phyloP scores from a whole-genome alignment of 2,113 vertebrate species.

The Columbina picui region DNA sequence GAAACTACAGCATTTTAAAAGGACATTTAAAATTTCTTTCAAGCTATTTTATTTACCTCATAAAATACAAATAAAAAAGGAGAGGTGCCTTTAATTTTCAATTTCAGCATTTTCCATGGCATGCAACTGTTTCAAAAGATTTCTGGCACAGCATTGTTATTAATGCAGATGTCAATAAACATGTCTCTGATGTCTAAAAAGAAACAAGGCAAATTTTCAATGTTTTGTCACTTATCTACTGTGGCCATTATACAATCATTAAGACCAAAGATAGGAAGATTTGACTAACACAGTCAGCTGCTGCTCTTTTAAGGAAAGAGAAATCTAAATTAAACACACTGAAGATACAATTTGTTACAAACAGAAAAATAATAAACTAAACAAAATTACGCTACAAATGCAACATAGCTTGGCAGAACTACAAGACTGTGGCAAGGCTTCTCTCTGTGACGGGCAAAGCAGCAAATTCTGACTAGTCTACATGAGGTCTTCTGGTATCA shows the following conservation, averaged over 20 bases:
- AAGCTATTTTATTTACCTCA: not conserved
- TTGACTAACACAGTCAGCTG: not conserved
- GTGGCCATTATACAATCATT: not conserved
- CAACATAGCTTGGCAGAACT: not conserved
- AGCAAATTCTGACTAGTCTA: not conserved
- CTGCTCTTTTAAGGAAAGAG: slow-evolving; percentile 3
- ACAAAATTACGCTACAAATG: not conserved
- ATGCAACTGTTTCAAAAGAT: not conserved
- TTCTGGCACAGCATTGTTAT: slow-evolving; percentile 2
- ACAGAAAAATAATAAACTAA: not conserved
- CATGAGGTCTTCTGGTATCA: not conserved
- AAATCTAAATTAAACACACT: slow-evolving; percentile 1
- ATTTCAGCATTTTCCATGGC: not conserved
- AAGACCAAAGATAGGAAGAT: slow-evolving; percentile 11
- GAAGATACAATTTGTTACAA: slow-evolving; percentile 9
- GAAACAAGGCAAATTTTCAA: slow-evolving; percentile 18
- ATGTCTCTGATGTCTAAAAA: not conserved
- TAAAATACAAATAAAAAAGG: not conserved
- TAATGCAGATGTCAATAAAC: slow-evolving; percentile 49
- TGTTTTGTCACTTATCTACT: slow-evolving; percentile 33
- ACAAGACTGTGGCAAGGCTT: not conserved
- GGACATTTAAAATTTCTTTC: not conserved
- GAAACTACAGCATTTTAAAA: not conserved
- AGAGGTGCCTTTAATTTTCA: not conserved
- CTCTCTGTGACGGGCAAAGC: not conserved